Evolutionary conservation across 2,797 vertebrate genomes (phyloP).

Genomic region (Typhlichthys subterraneus): DNA sequence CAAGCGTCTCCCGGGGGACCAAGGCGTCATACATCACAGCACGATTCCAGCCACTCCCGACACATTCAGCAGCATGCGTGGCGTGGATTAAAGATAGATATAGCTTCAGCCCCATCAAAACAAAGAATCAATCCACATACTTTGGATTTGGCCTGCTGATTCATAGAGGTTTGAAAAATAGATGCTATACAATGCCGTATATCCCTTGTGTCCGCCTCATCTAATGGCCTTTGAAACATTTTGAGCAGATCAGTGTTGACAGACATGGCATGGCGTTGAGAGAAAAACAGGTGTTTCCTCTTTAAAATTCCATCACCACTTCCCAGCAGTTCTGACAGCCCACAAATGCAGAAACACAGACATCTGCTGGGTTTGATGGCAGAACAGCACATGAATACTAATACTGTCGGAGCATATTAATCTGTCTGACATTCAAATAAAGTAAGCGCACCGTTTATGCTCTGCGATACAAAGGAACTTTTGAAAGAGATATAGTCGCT

Average conservation of each 20-base stretch:
- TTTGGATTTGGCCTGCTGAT: not conserved
- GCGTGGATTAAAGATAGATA: not conserved
- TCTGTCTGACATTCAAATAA: conserved; percentile 54
- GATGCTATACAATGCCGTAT: not conserved
- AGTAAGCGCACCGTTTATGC: conserved; percentile 52
- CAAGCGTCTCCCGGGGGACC: conserved; percentile 21
- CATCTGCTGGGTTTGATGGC: conserved; percentile 61
- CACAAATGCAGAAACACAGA: conserved; percentile 61
- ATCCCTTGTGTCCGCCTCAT: conserved; percentile 4
- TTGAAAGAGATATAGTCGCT: conserved; percentile 32
- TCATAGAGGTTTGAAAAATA: not conserved
- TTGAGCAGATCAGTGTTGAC: conserved; percentile 37
- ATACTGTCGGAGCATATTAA: conserved; percentile 45
- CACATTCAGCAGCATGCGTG: conserved; percentile 27
- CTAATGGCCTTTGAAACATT: conserved; percentile 27
- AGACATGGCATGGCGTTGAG: conserved; percentile 22
- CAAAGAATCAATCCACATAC: not conserved
- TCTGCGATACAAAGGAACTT: conserved; percentile 48
- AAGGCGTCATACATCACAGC: conserved; percentile 41
- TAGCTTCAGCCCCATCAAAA: conserved; percentile 8
- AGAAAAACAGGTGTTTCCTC: conserved; percentile 52
- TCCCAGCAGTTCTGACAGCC: conserved; percentile 55
- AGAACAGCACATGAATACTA: conserved; percentile 55
- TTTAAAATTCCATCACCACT: conserved; percentile 40
- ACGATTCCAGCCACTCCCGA: conserved; percentile 10